Evolutionary conservation across 2,888 invertebrate genomes (phyloP).

Genomic region (Drosophila testacea): DNA sequence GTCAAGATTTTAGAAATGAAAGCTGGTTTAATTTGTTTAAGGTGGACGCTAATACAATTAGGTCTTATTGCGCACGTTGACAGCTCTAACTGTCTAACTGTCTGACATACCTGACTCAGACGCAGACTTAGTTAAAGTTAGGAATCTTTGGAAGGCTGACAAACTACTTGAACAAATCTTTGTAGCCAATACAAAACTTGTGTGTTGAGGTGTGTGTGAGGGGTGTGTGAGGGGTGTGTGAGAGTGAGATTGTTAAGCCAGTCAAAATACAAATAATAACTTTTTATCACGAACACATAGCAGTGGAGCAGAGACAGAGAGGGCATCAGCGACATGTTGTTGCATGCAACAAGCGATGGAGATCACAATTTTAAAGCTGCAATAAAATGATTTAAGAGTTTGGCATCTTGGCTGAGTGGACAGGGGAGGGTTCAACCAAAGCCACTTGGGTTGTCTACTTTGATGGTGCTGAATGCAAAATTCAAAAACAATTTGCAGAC

Average conservation of each 20-base stretch:
- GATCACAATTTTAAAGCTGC: constrained; percentile 29
- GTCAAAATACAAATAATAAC: constrained; percentile 42
- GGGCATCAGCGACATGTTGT: constrained; percentile 26
- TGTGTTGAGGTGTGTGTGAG: constrained; percentile 4
- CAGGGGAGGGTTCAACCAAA: constrained; percentile 8
- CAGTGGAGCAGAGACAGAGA: neutral
- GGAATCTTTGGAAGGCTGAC: constrained; percentile 40
- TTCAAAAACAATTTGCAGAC: constrained; percentile 67
- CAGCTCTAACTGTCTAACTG: constrained; percentile 10
- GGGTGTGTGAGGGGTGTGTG: constrained; percentile 12
- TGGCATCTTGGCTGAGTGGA: neutral
- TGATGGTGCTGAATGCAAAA: constrained; percentile 46
- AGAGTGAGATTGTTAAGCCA: constrained; percentile 27
- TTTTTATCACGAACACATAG: constrained; percentile 19
- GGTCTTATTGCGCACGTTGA: neutral
- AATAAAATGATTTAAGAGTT: constrained; percentile 26
- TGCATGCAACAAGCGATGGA: constrained; percentile 42
- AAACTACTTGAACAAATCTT: constrained; percentile 50
- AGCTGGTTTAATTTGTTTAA: neutral
- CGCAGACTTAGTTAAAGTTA: constrained; percentile 25
- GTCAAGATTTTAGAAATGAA: too few relatives aligned
- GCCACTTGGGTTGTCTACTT: constrained; percentile 58
- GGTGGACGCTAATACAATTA: neutral
- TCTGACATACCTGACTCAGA: constrained; percentile 8
- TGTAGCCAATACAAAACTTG: constrained; percentile 32